Evolutionary conservation across 2,113 vertebrate species (phyloP).

Genomic region (Terrapene triunguis): DNA sequence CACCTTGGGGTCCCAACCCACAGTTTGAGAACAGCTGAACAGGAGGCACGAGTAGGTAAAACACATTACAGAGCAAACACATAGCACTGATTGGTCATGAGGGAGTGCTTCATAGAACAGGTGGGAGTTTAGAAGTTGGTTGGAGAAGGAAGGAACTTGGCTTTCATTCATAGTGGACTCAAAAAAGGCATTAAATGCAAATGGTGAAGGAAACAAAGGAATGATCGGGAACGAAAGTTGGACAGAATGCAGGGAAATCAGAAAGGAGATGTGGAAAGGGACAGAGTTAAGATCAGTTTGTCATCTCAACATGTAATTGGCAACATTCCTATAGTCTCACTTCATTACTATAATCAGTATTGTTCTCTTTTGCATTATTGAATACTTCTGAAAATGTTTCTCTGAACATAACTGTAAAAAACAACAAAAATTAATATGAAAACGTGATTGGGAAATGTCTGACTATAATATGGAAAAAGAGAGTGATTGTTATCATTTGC

Average conservation of each 20-base stretch:
- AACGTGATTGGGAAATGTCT: background rate
- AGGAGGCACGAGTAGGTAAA: background rate
- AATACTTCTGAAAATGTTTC: constrained; percentile 16
- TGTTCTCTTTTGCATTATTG: background rate
- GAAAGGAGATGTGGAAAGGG: background rate
- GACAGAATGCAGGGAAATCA: background rate
- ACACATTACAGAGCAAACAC: background rate
- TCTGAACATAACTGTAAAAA: background rate
- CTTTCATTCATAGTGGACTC: background rate
- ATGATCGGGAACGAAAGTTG: background rate
- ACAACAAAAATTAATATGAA: background rate
- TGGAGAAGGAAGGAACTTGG: background rate
- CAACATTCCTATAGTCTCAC: background rate
- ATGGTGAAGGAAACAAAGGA: background rate
- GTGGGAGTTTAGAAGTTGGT: background rate
- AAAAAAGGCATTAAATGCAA: background rate
- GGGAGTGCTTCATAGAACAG: background rate
- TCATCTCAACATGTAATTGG: background rate
- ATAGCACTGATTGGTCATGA: background rate
- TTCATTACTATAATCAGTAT: background rate
- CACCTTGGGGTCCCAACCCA: too few species aligned
- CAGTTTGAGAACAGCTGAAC: too few species aligned
- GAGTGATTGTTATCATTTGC: background rate
- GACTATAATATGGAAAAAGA: background rate
- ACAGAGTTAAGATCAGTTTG: background rate